Conservation (phyloP, 2,113 vertebrate species). For the Pteropus alecto region DNA sequence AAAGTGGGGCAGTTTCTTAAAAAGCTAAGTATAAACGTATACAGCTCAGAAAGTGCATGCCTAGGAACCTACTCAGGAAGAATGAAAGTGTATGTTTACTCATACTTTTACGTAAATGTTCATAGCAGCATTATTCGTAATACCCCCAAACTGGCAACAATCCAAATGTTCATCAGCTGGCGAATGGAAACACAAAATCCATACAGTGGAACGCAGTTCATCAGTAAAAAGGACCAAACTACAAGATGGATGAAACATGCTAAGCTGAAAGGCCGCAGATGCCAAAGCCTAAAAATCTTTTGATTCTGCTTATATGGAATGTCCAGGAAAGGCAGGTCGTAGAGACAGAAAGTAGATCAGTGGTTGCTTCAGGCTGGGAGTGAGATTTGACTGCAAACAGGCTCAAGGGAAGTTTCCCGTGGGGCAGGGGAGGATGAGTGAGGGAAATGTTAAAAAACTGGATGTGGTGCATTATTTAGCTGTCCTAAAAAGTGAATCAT, state of each 20-base stretch:
- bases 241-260: not conserved
- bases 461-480: not conserved
- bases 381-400: not conserved
- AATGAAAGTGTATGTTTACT: not conserved
- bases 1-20: not conserved
- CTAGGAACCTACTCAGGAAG: not conserved
- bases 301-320: not conserved
- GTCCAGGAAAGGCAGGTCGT: not conserved
- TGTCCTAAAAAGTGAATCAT: not conserved
- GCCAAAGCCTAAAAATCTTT: not conserved
- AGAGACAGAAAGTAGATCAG: not conserved
- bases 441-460: not conserved
- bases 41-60: not conserved
- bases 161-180: not conserved
- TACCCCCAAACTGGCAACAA: not conserved
- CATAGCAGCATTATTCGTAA: not conserved
- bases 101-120: not conserved
- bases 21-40: not conserved
- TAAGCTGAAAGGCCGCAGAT: not conserved
- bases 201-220: not conserved
- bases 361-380: not conserved
- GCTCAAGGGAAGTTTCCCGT: not conserved
- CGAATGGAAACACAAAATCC: not conserved
- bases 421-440: not conserved
- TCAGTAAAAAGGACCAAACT: not conserved